Evolutionary conservation across 2,888 invertebrate genomes (phyloP), one percentile per base, ranked within the genome.

Genomic region (Autographa gamma): DNA sequence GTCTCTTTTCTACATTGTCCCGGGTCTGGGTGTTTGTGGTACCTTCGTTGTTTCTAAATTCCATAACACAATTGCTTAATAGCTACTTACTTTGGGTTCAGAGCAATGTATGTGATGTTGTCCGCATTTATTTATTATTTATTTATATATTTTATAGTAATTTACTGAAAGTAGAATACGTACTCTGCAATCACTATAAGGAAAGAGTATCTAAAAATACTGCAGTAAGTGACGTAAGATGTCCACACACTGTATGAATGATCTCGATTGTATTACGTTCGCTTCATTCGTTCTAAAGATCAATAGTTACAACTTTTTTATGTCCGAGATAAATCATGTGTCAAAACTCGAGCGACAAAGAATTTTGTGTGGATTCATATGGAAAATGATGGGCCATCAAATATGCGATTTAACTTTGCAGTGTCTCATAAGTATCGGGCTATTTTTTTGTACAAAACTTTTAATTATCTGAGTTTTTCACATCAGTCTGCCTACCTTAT

Each of bases 241-340:
- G 0, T 11, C 13, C 13, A 18, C 13, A 13, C 4, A 13, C 25
- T 56, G 25, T 11, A 19, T 54, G 18, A 18, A 18, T 54, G 25
- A 3, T 25, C 5, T 25, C 25, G 48, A 56, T 11, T 56, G 19
- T 13, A 19, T 25, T 25, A 25, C 54, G 18, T 25, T 56, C 25
- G 13, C 25, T 19, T 56, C 54, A 25, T 19, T 13, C 19, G 54
- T 56, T 56, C 19, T 14, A 25, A 56, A 56, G 54, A 56, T 56
- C 54, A 54, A 56, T 25, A 56, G 25, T 19, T 8, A 56, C 25
- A 19, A 11, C 69, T 67, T 70, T 71, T 67, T 54, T 71, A 58
- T 52, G 52, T 48, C 38, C 18, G 18, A 69, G 69, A 84, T 81
- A 81, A 79, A 83, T 83, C 75, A 66, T 74, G 43, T 77, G 79